Conservation (phyloP, 1,140 invertebrate genomes). For the Ridgeia piscesae region DNA sequence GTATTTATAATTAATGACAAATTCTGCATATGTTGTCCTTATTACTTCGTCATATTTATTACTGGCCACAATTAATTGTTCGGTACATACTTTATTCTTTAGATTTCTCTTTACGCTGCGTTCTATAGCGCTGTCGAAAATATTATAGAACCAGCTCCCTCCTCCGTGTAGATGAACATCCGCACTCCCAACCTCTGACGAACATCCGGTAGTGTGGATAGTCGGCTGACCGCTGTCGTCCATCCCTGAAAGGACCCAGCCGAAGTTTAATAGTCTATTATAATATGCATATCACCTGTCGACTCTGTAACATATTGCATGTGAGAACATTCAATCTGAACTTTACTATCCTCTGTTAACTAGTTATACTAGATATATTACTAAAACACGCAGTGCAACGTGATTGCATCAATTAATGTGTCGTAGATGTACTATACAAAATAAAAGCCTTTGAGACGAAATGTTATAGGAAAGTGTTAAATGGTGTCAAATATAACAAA, state of each 20-base stretch:
- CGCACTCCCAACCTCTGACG: conserved; percentile 2
- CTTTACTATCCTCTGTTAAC: background rate
- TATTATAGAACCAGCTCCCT: background rate
- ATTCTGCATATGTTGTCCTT: background rate
- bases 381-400: background rate
- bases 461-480: too few species aligned
- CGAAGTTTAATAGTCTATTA: background rate
- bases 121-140: background rate
- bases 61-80: background rate
- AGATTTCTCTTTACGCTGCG: background rate
- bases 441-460: too few species aligned
- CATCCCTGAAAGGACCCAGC: background rate
- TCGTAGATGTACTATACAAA: too few species aligned
- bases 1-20: too few species aligned
- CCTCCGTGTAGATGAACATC: background rate
- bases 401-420: background rate
- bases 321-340: background rate
- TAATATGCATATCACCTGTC: background rate
- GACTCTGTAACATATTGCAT: background rate
- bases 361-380: background rate
- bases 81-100: background rate
- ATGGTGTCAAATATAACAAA: too few species aligned
- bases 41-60: background rate
- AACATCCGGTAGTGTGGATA: background rate
- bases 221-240: background rate